Evolutionary conservation across 1,140 invertebrate genomes (phyloP).

Genomic region (Antheraea pernyi): DNA sequence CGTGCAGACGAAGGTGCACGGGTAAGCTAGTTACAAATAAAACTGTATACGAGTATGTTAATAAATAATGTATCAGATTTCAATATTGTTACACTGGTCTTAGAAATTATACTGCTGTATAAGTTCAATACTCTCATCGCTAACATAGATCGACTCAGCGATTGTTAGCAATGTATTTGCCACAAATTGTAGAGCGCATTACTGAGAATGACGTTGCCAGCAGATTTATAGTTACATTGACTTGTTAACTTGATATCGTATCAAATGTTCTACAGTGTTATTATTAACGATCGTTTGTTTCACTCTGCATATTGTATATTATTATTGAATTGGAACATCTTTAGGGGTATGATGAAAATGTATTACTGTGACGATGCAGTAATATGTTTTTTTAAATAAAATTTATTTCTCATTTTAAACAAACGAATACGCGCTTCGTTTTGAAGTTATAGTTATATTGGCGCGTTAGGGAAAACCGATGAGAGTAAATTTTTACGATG

Average conservation of each 20-base stretch:
- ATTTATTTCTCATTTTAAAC: too few relatives aligned
- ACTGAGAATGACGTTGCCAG: constrained; percentile 53
- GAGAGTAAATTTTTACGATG: too few relatives aligned
- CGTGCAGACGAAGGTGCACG: too few relatives aligned
- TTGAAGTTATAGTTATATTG: too few relatives aligned
- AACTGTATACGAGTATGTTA: not conserved
- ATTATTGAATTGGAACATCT: too few relatives aligned
- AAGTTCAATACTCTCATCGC: constrained; percentile 15
- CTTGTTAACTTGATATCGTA: constrained; percentile 50
- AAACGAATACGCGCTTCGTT: too few relatives aligned
- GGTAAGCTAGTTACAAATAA: too few relatives aligned
- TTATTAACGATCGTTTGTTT: not conserved
- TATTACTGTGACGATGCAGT: too few relatives aligned
- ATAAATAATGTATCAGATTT: not conserved
- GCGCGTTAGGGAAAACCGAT: too few relatives aligned
- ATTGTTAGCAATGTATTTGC: constrained; percentile 48
- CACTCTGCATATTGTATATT: not conserved
- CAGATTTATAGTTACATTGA: constrained; percentile 66
- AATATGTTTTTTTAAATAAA: too few relatives aligned
- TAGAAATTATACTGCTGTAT: not conserved
- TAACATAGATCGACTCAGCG: constrained; percentile 6
- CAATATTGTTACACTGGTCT: not conserved
- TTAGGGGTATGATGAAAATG: too few relatives aligned
- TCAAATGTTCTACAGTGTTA: constrained; percentile 9
- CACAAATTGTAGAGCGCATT: constrained; percentile 33